Conservation (phyloP, 2,797 vertebrate genomes). For the Acanthornis magna region DNA sequence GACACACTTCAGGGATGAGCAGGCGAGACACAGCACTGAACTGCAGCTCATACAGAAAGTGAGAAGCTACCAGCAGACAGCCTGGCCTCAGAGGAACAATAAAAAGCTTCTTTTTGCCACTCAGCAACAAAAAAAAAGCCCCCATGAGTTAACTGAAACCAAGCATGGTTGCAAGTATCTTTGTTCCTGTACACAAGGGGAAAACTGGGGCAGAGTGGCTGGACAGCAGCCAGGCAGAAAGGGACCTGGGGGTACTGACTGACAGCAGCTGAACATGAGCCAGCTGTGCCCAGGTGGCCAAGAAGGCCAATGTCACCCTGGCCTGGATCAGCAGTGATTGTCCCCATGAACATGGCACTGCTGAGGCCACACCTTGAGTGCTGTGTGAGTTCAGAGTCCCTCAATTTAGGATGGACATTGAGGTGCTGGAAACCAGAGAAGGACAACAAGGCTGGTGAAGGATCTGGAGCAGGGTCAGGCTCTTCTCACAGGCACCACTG, state of each 20-base stretch:
- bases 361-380: too few species aligned
- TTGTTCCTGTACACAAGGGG: neutral
- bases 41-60: neutral
- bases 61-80: neutral
- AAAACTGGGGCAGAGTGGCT: neutral
- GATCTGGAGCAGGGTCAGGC: too few species aligned
- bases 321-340: neutral
- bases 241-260: neutral
- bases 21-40: neutral
- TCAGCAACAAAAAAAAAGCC: neutral
- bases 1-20: neutral
- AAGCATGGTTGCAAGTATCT: neutral
- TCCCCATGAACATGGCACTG: neutral
- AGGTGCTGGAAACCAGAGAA: neutral
- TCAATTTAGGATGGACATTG: neutral
- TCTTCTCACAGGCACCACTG: neutral
- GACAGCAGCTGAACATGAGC: neutral
- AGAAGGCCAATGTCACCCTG: neutral
- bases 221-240: neutral
- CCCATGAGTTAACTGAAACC: neutral
- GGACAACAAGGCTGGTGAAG: neutral
- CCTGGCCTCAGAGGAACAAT: neutral
- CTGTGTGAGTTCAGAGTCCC: neutral
- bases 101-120: neutral
- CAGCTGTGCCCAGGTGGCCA: neutral